Evolutionary conservation across 2,888 invertebrate species (phyloP).

Genomic region (Chorisops tibialis): DNA sequence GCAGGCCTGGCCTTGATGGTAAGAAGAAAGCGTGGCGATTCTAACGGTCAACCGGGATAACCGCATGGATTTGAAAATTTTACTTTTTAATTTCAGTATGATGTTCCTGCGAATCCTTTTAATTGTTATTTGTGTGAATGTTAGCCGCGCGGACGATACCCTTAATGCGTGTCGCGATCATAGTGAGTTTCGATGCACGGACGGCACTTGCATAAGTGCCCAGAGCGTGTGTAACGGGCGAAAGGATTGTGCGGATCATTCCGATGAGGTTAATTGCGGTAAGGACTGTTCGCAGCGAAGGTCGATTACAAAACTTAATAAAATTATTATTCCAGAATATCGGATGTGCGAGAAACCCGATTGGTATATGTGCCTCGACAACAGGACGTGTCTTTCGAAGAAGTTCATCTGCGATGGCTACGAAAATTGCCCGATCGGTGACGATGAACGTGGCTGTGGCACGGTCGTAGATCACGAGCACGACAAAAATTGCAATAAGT

Average conservation of each 20-base stretch:
- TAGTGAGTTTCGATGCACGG: constrained; percentile 55
- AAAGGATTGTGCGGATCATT: constrained; percentile 45
- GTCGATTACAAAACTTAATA: not conserved
- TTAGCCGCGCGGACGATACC: no score
- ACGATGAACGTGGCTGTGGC: constrained; percentile 57
- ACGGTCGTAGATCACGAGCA: constrained; percentile 6
- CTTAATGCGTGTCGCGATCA: constrained; percentile 52
- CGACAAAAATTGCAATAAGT: constrained; percentile 38
- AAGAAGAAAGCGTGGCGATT: not conserved
- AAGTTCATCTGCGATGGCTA: constrained; percentile 70
- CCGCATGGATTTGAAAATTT: not conserved
- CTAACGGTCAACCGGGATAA: not conserved
- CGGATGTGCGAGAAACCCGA: constrained; percentile 46
- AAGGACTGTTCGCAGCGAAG: constrained; percentile 31
- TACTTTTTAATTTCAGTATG: not conserved
- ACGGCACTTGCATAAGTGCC: constrained; percentile 48
- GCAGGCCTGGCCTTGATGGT: not conserved
- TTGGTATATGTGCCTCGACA: constrained; percentile 47
- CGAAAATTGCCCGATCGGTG: constrained; percentile 63
- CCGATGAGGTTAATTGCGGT: constrained; percentile 50
- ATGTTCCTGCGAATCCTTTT: constrained; percentile 5
- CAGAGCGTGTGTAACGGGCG: constrained; percentile 47
- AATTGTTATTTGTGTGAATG: not conserved
- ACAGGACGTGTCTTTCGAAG: constrained; percentile 65
- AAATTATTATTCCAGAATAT: constrained; percentile 37